These are phyloP conservation scores for Nymphicus hollandicus DNA, from an alignment of 2,113 vertebrate genomes.

Conservation along the genomic window DNA sequence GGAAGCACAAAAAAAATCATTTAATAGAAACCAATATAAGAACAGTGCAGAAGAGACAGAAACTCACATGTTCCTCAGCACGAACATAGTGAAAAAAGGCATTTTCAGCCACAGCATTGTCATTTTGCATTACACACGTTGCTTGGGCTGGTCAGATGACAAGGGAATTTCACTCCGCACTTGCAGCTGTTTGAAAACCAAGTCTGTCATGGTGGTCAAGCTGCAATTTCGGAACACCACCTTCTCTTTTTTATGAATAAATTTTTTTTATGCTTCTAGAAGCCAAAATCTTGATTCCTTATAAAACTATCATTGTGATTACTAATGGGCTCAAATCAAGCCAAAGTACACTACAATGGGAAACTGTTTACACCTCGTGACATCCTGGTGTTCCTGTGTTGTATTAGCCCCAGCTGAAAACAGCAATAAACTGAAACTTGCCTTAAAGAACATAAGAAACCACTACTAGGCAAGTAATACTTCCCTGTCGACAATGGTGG, in stretches of 20 bases:
- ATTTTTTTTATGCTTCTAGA: not conserved
- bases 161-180: not conserved
- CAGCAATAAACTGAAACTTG: not conserved
- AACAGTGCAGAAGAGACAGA: not conserved
- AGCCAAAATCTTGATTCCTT: not conserved
- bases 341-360: not conserved
- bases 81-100: not conserved
- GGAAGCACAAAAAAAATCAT: not conserved
- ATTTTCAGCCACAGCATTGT: slow-evolving; percentile 13
- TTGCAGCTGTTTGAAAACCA: not conserved
- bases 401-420: not conserved
- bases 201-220: not conserved
- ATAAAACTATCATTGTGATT: not conserved
- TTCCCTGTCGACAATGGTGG: not conserved
- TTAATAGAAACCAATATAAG: not conserved
- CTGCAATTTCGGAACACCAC: not conserved
- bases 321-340: not conserved
- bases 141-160: not conserved
- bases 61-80: not conserved
- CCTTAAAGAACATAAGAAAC: not conserved
- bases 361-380: not conserved
- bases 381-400: not conserved
- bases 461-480: not conserved
- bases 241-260: not conserved
- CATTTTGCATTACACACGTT: not conserved